phyloP scores from a whole-genome alignment of 1,140 invertebrate genomes.

The Halictus rubicundus region DNA sequence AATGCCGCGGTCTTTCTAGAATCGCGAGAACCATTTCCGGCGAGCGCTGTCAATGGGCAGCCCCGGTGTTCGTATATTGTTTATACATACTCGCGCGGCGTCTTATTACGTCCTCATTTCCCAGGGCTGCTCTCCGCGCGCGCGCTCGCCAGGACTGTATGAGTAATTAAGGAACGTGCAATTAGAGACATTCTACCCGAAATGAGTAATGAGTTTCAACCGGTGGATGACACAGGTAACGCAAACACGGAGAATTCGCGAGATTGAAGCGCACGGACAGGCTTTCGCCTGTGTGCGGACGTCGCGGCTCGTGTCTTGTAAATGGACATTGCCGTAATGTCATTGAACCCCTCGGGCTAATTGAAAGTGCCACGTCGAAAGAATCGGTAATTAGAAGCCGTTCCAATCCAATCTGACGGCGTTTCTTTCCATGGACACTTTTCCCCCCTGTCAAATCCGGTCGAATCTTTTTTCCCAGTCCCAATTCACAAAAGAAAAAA shows the following conservation, averaged over 20 bases:
- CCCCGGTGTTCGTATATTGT: slow-evolving; percentile 36
- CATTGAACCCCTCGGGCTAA: too few species aligned
- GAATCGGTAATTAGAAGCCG: too few species aligned
- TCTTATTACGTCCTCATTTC: slow-evolving; percentile 40
- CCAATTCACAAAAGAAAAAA: too few species aligned
- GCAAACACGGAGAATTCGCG: background rate
- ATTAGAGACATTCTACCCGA: slow-evolving; percentile 46
- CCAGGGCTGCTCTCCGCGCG: background rate
- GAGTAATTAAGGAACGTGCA: slow-evolving; percentile 52
- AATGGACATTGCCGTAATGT: background rate
- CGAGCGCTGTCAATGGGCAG: slow-evolving; percentile 9
- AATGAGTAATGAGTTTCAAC: slow-evolving; percentile 51
- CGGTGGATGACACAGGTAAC: slow-evolving; percentile 39
- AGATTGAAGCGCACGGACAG: background rate
- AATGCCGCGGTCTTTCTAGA: background rate
- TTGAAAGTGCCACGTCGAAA: too few species aligned
- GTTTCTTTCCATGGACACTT: too few species aligned
- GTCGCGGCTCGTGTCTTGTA: background rate
- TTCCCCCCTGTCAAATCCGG: too few species aligned
- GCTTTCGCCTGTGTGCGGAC: background rate
- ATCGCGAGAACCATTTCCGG: background rate
- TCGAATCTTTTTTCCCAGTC: too few species aligned
- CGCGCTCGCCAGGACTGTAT: background rate
- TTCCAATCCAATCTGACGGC: too few species aligned
- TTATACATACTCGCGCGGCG: slow-evolving; percentile 31